Conservation (phyloP, 2,797 vertebrate species). For the Notolabrus celidotus region DNA sequence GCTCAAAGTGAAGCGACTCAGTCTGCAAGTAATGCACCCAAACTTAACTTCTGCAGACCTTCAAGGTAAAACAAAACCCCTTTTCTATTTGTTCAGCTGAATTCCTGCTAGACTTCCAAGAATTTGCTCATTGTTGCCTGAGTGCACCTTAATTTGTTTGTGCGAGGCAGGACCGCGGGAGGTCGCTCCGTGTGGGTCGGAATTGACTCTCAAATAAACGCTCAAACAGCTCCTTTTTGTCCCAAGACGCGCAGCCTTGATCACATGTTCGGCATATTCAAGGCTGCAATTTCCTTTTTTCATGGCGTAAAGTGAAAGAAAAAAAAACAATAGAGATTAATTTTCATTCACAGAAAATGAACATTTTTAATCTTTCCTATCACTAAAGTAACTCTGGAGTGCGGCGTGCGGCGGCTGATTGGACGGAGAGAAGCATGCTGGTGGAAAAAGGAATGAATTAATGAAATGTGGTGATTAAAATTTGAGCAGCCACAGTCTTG, state of each 20-base stretch:
- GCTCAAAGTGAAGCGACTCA: too few relatives aligned
- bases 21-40: too few relatives aligned
- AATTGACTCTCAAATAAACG: conserved; percentile 49
- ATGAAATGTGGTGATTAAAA: conserved; percentile 90
- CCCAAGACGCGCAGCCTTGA: conserved; percentile 56
- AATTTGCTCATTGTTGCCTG: conserved; percentile 64
- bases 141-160: conserved; percentile 64
- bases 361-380: conserved; percentile 34
- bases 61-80: conserved; percentile 54
- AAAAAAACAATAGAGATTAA: conserved; percentile 58
- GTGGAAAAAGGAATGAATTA: conserved; percentile 74
- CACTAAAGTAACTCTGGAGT: conserved; percentile 17
- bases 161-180: conserved; percentile 36
- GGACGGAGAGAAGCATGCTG: conserved; percentile 21
- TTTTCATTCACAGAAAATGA: conserved; percentile 50
- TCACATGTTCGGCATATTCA: conserved; percentile 42
- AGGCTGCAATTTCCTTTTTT: conserved; percentile 50
- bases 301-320: conserved; percentile 4
- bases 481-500: conserved; percentile 91
- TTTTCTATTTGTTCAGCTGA: conserved; percentile 25
- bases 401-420: conserved; percentile 15
- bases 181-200: conserved; percentile 37
- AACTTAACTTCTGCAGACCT: too few relatives aligned
- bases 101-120: conserved; percentile 38
- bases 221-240: conserved; percentile 49